Evolutionary conservation across 2,888 invertebrate genomes (phyloP).

Genomic region (Bembecia ichneumoniformis): DNA sequence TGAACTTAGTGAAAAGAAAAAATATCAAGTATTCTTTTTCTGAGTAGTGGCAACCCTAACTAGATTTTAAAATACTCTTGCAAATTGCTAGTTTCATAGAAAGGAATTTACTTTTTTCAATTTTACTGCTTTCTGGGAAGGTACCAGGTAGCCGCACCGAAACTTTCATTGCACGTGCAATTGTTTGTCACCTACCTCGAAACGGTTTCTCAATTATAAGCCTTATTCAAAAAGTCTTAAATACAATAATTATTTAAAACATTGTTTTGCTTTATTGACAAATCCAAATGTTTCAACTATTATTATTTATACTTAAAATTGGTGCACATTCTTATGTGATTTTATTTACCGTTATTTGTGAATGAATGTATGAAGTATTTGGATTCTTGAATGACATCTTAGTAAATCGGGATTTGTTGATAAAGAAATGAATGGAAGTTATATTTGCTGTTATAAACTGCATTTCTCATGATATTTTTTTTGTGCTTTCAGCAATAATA

Average conservation of each 20-base stretch:
- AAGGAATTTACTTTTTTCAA: slow-evolving; percentile 47
- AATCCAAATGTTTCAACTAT: too few relatives aligned
- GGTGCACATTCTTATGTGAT: neutral
- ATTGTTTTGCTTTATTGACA: too few relatives aligned
- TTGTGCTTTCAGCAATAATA: too few relatives aligned
- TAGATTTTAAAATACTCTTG: slow-evolving; percentile 41
- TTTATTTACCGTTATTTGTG: slow-evolving; percentile 32
- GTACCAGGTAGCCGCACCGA: slow-evolving; percentile 51
- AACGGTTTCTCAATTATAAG: too few relatives aligned
- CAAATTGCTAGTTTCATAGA: slow-evolving; percentile 57
- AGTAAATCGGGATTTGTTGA: neutral
- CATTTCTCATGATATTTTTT: too few relatives aligned
- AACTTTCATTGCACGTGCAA: neutral
- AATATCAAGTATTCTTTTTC: slow-evolving; percentile 1
- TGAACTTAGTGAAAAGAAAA: too few relatives aligned
- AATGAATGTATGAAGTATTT: slow-evolving; percentile 24
- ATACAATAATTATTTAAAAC: too few relatives aligned
- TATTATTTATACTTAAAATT: too few relatives aligned
- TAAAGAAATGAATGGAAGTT: neutral
- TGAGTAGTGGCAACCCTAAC: slow-evolving; percentile 33
- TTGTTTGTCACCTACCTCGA: neutral
- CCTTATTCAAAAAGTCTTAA: too few relatives aligned
- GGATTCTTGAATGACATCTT: slow-evolving; percentile 5
- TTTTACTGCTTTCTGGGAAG: slow-evolving; percentile 66
- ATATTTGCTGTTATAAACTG: too few relatives aligned